Base-by-base conservation (phyloP, 1,140 invertebrate species). In the Drosophila arawakana region DNA sequence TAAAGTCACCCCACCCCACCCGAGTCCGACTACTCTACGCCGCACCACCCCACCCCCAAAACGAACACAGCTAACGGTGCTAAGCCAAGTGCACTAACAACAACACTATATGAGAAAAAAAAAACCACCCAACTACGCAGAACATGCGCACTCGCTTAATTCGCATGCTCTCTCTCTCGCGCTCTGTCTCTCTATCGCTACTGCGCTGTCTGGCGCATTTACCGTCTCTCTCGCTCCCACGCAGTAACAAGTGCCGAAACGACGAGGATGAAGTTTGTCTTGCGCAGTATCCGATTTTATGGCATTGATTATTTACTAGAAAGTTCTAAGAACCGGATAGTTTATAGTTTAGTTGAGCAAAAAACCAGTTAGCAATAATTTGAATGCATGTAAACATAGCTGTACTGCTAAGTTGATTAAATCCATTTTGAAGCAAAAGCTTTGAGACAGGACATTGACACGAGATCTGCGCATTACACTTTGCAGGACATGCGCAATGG, bases 381-480 rank as follows among this genome's bases (percentile, higher is more conserved):
- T 41, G 9, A 41, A 41, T 30, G 25, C 25, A 30, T 30, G 4
- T 41, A 41, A 11, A 41, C 9, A 11, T 41, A 41, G 10, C 9
- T 41, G n/a, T 5, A n/a, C 6, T 43, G 3, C 13, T n/a, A 7
- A 43, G 41, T 43, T 43, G 41, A 2, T 43, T 43, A 3, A 43
- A 13, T 30, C 0, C 25, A 30, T 30, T 30, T 30, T 30, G 6
- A 30, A 30, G 3, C 25, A 43, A n/a, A 18, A 47, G 9, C 46
- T 60, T 30, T 35, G 34, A 25, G 37, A 58, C 57, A 77, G 72
- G 69, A 73, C 57, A 61, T 66, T 65, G 61, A 70, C 59, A 73
- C 62, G 80, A 89, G 80, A 89, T 89, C 84, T 89, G 84, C 84
- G 84, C 84, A 89, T 89, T 43, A 89, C 80, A 59, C 84, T 89